Conservation (phyloP, 2,113 vertebrate species). For the Tricholaema leucomelas region DNA sequence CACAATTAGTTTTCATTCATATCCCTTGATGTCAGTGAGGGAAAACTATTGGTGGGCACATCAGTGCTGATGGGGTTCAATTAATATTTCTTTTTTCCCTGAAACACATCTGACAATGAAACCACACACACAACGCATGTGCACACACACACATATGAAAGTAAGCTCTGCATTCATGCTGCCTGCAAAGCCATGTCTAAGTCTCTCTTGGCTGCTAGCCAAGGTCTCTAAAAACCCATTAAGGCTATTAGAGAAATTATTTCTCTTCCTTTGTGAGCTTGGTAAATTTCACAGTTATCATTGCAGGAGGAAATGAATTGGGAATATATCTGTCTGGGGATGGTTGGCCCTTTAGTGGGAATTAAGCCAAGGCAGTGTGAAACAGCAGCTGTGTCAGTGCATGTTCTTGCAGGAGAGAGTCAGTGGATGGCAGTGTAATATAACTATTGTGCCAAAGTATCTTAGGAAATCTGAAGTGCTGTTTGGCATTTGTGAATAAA, state of each 20-base stretch:
- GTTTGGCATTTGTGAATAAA: constrained; percentile 28
- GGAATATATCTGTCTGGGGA: constrained; percentile 75
- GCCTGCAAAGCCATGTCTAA: constrained; percentile 70
- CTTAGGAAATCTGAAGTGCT: not conserved
- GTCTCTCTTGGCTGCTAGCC: constrained; percentile 80
- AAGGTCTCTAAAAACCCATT: constrained; percentile 86
- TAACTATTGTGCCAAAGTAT: constrained; percentile 55
- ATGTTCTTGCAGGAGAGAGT: constrained; percentile 70
- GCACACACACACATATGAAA: not conserved
- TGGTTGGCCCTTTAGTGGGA: constrained; percentile 73
- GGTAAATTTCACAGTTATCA: constrained; percentile 88
- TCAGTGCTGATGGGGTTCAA: constrained; percentile 64
- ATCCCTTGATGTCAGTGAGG: constrained; percentile 67
- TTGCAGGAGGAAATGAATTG: constrained; percentile 71
- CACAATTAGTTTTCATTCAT: constrained; percentile 80
- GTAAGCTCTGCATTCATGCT: constrained; percentile 62
- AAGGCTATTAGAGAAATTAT: constrained; percentile 86
- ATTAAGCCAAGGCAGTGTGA: constrained; percentile 58
- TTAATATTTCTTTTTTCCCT: constrained; percentile 63
- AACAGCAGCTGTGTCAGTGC: not conserved
- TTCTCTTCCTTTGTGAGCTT: constrained; percentile 83
- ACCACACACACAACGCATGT: not conserved
- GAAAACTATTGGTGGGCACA: constrained; percentile 43
- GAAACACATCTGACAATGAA: constrained; percentile 66
- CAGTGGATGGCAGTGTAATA: constrained; percentile 90